phyloP scores from a whole-genome alignment of 2,113 vertebrate genomes.

The Nesogale talazaci region DNA sequence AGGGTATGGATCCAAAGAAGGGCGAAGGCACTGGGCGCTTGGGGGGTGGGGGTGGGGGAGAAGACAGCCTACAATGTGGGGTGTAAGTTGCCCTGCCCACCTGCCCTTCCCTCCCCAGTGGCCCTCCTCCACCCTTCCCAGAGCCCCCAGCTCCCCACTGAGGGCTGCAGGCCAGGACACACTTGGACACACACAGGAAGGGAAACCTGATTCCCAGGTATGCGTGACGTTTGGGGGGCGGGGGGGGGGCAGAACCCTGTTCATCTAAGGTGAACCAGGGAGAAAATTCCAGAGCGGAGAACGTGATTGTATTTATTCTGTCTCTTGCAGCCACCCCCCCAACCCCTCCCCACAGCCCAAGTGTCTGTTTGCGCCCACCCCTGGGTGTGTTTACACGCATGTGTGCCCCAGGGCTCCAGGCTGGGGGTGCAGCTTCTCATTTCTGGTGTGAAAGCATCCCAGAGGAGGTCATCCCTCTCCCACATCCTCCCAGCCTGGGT shows the following conservation, averaged over 20 bases:
- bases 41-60: neutral
- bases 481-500: too few relatives aligned
- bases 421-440: neutral
- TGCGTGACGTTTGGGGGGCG: conserved; percentile 45
- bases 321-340: too few relatives aligned
- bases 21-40: neutral
- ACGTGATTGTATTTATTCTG: neutral
- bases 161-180: neutral
- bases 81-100: neutral
- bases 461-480: neutral
- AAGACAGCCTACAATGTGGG: neutral
- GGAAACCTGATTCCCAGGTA: conserved; percentile 71
- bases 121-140: neutral
- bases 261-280: conserved; percentile 65
- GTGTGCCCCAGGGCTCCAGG: neutral
- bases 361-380: neutral
- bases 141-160: neutral
- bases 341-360: too few relatives aligned
- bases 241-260: neutral
- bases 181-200: neutral
- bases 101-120: neutral
- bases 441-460: neutral
- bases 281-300: conserved; percentile 47
- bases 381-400: neutral
- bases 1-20: fast-evolving